Conservation (phyloP, 2,797 vertebrate genomes). For the Simalia tracyae region DNA sequence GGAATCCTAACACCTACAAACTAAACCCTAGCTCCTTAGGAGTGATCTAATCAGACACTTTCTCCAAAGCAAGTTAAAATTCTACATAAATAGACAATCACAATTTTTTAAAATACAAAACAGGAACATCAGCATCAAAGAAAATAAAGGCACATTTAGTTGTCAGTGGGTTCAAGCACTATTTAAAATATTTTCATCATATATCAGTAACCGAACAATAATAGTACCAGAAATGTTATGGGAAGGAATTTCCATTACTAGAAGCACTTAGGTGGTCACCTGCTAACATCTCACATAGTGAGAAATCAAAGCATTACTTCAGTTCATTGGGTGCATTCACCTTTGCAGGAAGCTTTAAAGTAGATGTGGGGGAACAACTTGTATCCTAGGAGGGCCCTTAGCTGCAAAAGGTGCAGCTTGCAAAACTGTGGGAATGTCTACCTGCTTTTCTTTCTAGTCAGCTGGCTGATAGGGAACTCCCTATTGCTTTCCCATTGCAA, state of each 20-base stretch:
- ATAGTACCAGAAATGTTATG: not conserved
- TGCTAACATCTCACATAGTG: not conserved
- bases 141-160: not conserved
- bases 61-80: not conserved
- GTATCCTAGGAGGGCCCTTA: not conserved
- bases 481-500: not conserved
- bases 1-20: not conserved
- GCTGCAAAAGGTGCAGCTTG: not conserved
- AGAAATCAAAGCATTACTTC: not conserved
- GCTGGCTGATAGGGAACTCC: not conserved
- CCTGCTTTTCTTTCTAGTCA: not conserved
- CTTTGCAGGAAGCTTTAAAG: not conserved
- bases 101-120: not conserved
- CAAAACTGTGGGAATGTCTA: not conserved
- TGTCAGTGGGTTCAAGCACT: not conserved
- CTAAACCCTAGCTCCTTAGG: not conserved
- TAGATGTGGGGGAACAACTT: not conserved
- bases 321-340: not conserved
- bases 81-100: not conserved
- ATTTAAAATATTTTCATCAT: not conserved
- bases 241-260: not conserved
- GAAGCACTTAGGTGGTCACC: not conserved
- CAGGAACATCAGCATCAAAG: not conserved
- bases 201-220: not conserved
- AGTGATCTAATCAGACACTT: not conserved